Evolutionary conservation across 2,888 invertebrate genomes (phyloP).

Genomic region (Petrophora chlorosata): DNA sequence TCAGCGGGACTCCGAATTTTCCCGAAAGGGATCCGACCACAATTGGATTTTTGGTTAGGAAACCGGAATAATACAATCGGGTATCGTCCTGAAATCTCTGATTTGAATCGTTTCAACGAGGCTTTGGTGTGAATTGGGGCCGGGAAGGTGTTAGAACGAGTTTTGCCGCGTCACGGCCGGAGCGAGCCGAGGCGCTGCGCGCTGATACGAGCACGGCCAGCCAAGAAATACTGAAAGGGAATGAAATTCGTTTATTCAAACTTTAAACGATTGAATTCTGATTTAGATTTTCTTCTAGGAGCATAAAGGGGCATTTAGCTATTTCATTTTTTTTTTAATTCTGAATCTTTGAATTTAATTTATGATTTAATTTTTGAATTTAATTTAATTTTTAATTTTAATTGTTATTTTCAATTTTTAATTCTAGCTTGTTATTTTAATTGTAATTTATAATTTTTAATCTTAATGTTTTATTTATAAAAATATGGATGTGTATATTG

Average conservation of each 20-base stretch:
- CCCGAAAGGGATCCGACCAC: slow-evolving; percentile 75
- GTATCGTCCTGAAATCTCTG: slow-evolving; percentile 81
- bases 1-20: slow-evolving; percentile 77
- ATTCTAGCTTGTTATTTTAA: no score
- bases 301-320: no score
- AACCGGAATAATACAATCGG: slow-evolving; percentile 83
- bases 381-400: no score
- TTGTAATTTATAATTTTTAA: no score
- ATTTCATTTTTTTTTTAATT: no score
- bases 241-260: slow-evolving; percentile 7
- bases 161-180: slow-evolving; percentile 61
- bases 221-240: slow-evolving; percentile 14
- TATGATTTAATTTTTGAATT: no score
- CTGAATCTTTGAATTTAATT: no score
- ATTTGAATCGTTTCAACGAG: slow-evolving; percentile 79
- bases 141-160: slow-evolving; percentile 64
- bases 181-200: background rate
- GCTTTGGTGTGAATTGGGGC: slow-evolving; percentile 75
- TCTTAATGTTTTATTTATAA: no score
- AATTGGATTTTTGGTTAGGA: slow-evolving; percentile 83
- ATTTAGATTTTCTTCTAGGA: no score
- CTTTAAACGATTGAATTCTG: background rate
- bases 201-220: slow-evolving; percentile 19
- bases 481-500: no score
- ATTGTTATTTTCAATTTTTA: no score